These are phyloP conservation scores for Rhynchomys soricoides DNA, from an alignment of 2,113 vertebrate species.

Conservation along the genomic window DNA sequence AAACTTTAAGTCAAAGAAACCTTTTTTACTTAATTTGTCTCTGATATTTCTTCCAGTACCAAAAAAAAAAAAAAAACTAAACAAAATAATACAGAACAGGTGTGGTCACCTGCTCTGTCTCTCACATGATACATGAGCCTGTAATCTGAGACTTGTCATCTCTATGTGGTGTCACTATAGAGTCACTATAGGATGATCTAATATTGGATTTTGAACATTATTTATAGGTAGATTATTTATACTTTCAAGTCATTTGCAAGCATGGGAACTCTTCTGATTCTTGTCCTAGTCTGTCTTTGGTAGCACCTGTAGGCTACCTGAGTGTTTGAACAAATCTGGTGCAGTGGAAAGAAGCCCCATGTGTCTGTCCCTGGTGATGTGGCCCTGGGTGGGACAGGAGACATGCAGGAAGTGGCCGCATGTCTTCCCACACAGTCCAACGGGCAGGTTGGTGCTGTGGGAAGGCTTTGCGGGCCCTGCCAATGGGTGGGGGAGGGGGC, in stretches of 20 bases:
- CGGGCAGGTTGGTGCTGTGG: no score
- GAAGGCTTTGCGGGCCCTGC: no score
- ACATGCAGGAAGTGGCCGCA: no score
- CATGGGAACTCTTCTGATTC: not conserved
- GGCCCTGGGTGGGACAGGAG: no score
- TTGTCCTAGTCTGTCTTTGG: not conserved
- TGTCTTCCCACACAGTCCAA: no score
- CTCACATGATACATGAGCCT: not conserved
- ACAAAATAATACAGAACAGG: not conserved
- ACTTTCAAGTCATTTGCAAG: not conserved
- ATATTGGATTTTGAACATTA: not conserved
- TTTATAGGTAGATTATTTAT: not conserved
- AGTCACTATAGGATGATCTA: not conserved
- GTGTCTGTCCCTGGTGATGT: no score
- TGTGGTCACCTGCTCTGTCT: not conserved
- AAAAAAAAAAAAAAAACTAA: no score
- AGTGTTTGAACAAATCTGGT: no score
- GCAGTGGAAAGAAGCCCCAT: no score
- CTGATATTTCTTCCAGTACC: not conserved
- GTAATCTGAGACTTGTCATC: no score
- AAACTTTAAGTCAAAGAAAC: not conserved
- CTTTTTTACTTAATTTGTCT: not conserved
- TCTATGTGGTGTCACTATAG: rapidly evolving
- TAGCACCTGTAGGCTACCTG: rapidly evolving
- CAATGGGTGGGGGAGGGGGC: no score